Conservation (phyloP, 2,797 vertebrate genomes). For the Acanthornis magna region DNA sequence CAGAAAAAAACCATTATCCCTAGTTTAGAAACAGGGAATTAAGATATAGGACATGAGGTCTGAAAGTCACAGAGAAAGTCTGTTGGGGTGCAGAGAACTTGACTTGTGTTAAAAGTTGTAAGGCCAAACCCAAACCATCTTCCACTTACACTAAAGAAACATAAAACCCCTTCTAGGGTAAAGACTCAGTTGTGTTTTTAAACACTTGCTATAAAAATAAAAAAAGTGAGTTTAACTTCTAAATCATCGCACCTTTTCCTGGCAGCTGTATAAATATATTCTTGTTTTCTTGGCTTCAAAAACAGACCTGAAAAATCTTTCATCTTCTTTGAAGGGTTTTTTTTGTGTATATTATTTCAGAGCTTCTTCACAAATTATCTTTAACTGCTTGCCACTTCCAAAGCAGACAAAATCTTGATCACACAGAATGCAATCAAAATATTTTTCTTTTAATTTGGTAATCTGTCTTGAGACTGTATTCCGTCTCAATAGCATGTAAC, state of each 20-base stretch:
- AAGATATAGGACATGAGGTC: neutral
- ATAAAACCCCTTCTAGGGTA: neutral
- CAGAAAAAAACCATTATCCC: neutral
- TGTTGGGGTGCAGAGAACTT: neutral
- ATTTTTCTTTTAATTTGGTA: slow-evolving; percentile 25
- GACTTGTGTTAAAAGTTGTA: neutral
- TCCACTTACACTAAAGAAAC: neutral
- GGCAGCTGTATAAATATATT: neutral
- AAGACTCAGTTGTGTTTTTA: neutral
- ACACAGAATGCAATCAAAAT: neutral
- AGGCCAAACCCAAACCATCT: neutral
- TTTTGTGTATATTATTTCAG: neutral
- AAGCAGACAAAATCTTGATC: neutral
- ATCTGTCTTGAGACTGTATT: neutral
- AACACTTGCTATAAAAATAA: neutral
- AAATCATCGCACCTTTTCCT: neutral
- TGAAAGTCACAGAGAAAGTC: neutral
- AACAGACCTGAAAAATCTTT: neutral
- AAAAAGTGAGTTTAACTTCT: neutral
- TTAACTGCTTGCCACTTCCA: neutral
- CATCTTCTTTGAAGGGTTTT: neutral
- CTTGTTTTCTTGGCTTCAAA: neutral
- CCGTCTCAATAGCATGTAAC: neutral
- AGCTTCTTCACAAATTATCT: neutral
- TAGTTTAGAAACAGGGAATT: neutral